Conservation (phyloP, 2,797 vertebrate genomes). For the Pterois miles region DNA sequence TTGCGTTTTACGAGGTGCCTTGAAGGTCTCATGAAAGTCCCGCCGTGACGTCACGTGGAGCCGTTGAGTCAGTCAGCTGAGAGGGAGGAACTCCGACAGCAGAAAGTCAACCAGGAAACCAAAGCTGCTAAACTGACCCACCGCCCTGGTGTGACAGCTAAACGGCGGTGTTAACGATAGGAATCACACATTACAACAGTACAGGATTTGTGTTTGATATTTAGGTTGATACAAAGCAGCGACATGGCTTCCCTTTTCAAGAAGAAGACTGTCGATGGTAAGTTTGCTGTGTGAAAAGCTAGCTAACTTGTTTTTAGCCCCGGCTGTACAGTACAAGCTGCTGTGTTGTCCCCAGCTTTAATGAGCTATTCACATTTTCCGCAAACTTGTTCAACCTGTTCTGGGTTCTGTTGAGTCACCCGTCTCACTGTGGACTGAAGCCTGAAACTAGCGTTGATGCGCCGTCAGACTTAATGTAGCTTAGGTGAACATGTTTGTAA, state of each 20-base stretch:
- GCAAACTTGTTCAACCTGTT: constrained; percentile 63
- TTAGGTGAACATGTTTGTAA: not conserved
- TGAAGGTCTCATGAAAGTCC: constrained; percentile 48
- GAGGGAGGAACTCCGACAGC: constrained; percentile 68
- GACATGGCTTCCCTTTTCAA: constrained; percentile 95
- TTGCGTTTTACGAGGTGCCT: not conserved
- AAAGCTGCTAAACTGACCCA: constrained; percentile 39
- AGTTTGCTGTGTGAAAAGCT: constrained; percentile 77
- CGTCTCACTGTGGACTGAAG: not conserved
- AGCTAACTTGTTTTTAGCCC: constrained; percentile 77
- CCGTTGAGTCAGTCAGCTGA: constrained; percentile 69
- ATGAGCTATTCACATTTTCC: not conserved
- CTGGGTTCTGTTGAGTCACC: constrained; percentile 28
- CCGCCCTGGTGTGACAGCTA: constrained; percentile 21
- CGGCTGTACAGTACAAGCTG: not conserved
- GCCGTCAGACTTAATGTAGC: not conserved
- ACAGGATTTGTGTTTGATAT: constrained; percentile 13
- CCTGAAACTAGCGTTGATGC: not conserved
- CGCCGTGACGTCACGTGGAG: constrained; percentile 76
- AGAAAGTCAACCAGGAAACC: constrained; percentile 79
- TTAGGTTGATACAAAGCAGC: constrained; percentile 25
- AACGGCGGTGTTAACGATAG: constrained; percentile 14
- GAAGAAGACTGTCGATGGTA: constrained; percentile 97
- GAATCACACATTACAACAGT: not conserved
- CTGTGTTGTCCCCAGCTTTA: constrained; percentile 19